Conservation (phyloP, 2,888 invertebrate species). For the Hyppa rectilinea region DNA sequence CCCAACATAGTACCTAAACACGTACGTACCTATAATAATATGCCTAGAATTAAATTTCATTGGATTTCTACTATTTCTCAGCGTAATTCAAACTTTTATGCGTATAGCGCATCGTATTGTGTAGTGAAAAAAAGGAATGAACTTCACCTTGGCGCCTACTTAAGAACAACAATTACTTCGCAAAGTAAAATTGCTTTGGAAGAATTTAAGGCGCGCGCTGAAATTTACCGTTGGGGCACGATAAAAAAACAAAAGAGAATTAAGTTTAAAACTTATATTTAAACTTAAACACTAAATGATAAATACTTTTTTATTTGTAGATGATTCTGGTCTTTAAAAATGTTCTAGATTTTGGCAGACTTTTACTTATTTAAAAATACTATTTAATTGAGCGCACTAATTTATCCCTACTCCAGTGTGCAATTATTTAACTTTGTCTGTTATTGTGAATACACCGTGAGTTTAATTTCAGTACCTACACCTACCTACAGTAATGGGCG, state of each 20-base stretch:
- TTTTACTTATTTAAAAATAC: constrained; percentile 1
- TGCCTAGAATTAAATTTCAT: neutral
- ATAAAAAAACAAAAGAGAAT: constrained; percentile 20
- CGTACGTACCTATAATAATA: neutral
- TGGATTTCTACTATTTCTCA: neutral
- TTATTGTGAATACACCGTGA: neutral
- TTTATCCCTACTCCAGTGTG: neutral
- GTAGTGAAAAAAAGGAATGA: constrained; percentile 28
- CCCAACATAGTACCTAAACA: neutral
- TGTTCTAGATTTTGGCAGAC: neutral
- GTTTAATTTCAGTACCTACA: too few species aligned
- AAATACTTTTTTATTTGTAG: neutral
- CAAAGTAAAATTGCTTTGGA: constrained; percentile 66
- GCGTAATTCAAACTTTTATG: constrained; percentile 10
- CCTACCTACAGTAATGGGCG: neutral
- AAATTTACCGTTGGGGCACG: constrained; percentile 16
- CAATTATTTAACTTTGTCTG: neutral
- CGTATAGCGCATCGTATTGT: neutral
- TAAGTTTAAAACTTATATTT: constrained; percentile 2
- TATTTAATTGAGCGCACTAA: neutral
- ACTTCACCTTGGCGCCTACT: constrained; percentile 45
- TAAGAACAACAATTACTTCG: constrained; percentile 58
- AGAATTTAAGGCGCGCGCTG: constrained; percentile 64
- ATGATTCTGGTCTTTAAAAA: neutral
- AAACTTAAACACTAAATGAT: neutral